Base-by-base conservation (phyloP, 2,888 invertebrate species). In the Kryphioiulus occultus region DNA sequence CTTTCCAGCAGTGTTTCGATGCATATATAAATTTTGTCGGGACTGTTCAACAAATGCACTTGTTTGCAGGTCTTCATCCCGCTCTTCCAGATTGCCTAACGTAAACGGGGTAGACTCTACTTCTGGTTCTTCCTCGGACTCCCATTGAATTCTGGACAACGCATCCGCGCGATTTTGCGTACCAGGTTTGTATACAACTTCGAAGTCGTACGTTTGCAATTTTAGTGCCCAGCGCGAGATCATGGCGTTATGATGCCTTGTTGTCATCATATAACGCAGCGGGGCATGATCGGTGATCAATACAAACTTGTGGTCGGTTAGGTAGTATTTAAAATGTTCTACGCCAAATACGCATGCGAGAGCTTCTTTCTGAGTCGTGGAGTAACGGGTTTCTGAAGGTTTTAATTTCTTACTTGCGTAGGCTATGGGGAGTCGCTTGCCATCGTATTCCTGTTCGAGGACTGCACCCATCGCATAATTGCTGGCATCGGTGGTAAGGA, bases 361-460 rank as follows among this genome's bases (percentile, higher is more conserved):
- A 12, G 82, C 82, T 82, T 83, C 12, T 3, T 83, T 83, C n/a
- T 83, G 83, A 5, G 30, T 83, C 0, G 35, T 83, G 0, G 30
- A 83, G 17, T 83, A 83, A 5, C 30, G 26, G 9, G n/a, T 30
- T 83, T 30, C 83, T 0, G 83, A 83, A 35, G 83, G 35, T 83
- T 83, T 83, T 30, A 83, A 35, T 83, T 83, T 83, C 17, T 30
- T 83, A 83, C 83, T 83, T 2, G 83, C 83, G 30, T n/a, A 35
- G 5, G 30, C 32, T 30, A 83, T 30, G 0, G 83, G 83, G 4
- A 30, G 5, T 17, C 35, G 15, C 1, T 83, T 83, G 15, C 83
- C 83, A 19, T 30, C 30, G 4, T 19, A 4, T 17, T 30, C 17
- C 19, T 83, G 83, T 22, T 83, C 83, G 2, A 83, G 19, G 0